These are phyloP conservation scores for Diplolepis rosae DNA, from an alignment of 2,888 invertebrate genomes.

Conservation along the genomic window DNA sequence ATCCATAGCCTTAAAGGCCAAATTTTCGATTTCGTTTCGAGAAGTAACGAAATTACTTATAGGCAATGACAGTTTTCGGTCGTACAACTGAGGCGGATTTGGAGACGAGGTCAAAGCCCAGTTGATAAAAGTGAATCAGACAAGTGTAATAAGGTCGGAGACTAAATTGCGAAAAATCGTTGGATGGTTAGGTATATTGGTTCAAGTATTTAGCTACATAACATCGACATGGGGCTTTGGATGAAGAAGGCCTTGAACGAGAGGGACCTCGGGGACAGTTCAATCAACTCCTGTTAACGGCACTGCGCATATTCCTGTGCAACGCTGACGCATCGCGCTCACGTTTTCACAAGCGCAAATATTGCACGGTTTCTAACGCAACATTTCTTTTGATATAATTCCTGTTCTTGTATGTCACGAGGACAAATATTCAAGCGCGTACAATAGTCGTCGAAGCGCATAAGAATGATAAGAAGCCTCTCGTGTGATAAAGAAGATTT, in stretches of 20 bases:
- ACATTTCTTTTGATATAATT: not conserved
- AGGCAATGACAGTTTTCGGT: conserved; percentile 6
- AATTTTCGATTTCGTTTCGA: not conserved
- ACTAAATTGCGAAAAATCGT: conserved; percentile 5
- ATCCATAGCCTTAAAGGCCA: too few species aligned
- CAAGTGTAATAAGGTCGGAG: conserved; percentile 11
- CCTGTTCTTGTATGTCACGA: not conserved
- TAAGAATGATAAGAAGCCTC: not conserved
- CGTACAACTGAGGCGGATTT: conserved; percentile 13
- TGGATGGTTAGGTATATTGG: not conserved
- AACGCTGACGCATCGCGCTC: conserved; percentile 50
- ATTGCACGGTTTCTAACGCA: not conserved
- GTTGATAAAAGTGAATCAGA: conserved; percentile 23
- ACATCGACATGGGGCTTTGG: conserved; percentile 34
- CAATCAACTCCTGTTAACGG: conserved; percentile 64
- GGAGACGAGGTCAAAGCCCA: conserved; percentile 29
- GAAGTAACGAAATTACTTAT: conserved; percentile 4
- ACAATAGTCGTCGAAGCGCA: not conserved
- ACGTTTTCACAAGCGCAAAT: conserved; percentile 30
- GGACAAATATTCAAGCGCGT: conserved; percentile 7
- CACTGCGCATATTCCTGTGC: conserved; percentile 51
- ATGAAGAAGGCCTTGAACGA: conserved; percentile 57
- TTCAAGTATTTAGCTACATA: conserved; percentile 27
- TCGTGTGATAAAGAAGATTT: conserved; percentile 6
- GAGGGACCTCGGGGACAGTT: conserved; percentile 59